Percentiles rank a stretch among this genome's conserved stretches.
These are phyloP conservation scores for Acipenser transmontanus DNA, from an alignment of 2,797 vertebrate species.

Conservation along the genomic window DNA sequence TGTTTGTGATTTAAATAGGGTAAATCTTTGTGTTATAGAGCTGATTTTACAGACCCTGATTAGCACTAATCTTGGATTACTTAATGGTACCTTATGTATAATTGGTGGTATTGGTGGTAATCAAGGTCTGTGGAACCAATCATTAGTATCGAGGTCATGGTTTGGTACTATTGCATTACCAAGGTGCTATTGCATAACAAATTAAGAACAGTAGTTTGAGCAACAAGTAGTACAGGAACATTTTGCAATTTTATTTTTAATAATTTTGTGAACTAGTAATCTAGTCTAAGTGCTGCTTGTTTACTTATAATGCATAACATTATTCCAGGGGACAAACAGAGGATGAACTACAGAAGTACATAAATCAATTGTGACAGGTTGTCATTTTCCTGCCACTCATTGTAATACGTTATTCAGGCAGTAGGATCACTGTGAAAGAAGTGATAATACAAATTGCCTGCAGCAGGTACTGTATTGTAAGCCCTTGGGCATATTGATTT, in stretches of 20 bases:
- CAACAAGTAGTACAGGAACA: too few species aligned
- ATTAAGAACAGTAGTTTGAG: too few species aligned
- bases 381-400: slow-evolving; percentile 58
- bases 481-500: slow-evolving; percentile 59
- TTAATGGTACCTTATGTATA: too few species aligned
- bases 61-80: too few species aligned
- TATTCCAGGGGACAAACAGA: slow-evolving; percentile 1
- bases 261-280: not conserved
- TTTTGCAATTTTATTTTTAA: not conserved
- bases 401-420: slow-evolving; percentile 49
- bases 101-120: too few species aligned
- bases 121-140: too few species aligned
- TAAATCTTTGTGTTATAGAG: too few species aligned
- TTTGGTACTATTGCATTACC: too few species aligned
- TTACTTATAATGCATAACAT: not conserved
- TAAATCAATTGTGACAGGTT: slow-evolving; percentile 52
- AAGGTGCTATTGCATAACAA: too few species aligned
- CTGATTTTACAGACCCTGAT: too few species aligned
- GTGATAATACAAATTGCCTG: slow-evolving; percentile 52
- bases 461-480: slow-evolving; percentile 43
- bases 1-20: too few species aligned
- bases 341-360: slow-evolving; percentile 10
- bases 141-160: too few species aligned
- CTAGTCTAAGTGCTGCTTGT: not conserved
- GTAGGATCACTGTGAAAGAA: slow-evolving; percentile 47